phyloP scores from a whole-genome alignment of 1,140 invertebrate species.

The Sycophaga agraensis region DNA sequence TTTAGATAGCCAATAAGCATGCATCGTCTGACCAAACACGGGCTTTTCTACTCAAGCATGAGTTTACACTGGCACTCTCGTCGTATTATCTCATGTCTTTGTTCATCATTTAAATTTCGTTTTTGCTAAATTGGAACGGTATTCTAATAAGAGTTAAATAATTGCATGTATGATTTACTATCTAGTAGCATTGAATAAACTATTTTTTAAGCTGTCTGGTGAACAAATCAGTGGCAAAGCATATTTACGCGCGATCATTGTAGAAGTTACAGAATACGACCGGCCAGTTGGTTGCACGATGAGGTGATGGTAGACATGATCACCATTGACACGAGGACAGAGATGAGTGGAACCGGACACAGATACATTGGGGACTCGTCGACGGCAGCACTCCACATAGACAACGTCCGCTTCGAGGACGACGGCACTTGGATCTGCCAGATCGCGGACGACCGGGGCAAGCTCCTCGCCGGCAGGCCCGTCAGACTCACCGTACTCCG shows the following conservation, averaged over 20 bases:
- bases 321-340: constrained; percentile 54
- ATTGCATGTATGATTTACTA: neutral
- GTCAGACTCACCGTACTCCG: constrained; percentile 69
- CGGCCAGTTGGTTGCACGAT: constrained; percentile 57
- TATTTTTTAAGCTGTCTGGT: no score
- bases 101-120: no score
- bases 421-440: constrained; percentile 71
- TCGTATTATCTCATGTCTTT: no score
- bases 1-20: no score
- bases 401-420: constrained; percentile 69
- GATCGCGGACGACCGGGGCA: constrained; percentile 63
- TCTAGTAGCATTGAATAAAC: neutral
- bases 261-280: constrained; percentile 52
- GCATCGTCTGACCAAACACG: no score
- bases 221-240: no score
- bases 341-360: constrained; percentile 56
- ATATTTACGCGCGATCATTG: constrained; percentile 7
- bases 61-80: no score
- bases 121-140: no score
- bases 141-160: no score
- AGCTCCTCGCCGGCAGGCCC: constrained; percentile 62
- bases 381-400: constrained; percentile 66
- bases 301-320: constrained; percentile 56
- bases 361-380: constrained; percentile 58
- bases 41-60: no score